Evolutionary conservation across 2,113 vertebrate genomes (phyloP).

Genomic region (Callaeas wilsoni): DNA sequence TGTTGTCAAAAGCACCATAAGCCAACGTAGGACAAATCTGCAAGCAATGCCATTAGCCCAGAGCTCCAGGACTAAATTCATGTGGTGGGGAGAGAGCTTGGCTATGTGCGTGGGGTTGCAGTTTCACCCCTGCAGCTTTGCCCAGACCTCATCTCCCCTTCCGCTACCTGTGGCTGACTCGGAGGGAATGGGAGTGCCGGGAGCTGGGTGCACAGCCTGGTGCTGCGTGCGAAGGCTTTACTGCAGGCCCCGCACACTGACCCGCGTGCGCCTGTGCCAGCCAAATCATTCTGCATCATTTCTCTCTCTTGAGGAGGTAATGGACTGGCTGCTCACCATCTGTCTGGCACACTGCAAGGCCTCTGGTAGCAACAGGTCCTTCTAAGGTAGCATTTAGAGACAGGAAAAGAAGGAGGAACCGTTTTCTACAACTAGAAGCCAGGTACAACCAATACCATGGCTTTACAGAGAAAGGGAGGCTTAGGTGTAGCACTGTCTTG

Average conservation of each 20-base stretch:
- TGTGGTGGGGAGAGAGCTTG: neutral
- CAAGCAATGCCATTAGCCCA: neutral
- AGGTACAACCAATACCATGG: neutral
- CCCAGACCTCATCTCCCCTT: neutral
- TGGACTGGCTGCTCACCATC: slow-evolving; percentile 48
- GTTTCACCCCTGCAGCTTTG: neutral
- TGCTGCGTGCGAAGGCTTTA: neutral
- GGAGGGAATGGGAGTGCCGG: accelerated
- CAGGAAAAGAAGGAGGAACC: neutral
- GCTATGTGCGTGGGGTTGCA: accelerated
- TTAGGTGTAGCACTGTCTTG: neutral
- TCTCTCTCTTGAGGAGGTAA: slow-evolving; percentile 2
- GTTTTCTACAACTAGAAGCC: neutral
- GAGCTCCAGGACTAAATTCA: neutral
- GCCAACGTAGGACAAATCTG: neutral
- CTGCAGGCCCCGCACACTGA: neutral
- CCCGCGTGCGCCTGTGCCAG: neutral
- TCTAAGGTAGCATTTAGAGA: neutral
- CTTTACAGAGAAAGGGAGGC: neutral
- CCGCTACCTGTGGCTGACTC: neutral
- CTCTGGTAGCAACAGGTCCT: slow-evolving; percentile 27
- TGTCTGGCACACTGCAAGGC: slow-evolving; percentile 20
- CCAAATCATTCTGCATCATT: slow-evolving; percentile 54
- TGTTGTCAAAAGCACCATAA: neutral
- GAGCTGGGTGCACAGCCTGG: neutral